phyloP scores from a whole-genome alignment of 1,140 invertebrate species.

The Portunus trituberculatus region DNA sequence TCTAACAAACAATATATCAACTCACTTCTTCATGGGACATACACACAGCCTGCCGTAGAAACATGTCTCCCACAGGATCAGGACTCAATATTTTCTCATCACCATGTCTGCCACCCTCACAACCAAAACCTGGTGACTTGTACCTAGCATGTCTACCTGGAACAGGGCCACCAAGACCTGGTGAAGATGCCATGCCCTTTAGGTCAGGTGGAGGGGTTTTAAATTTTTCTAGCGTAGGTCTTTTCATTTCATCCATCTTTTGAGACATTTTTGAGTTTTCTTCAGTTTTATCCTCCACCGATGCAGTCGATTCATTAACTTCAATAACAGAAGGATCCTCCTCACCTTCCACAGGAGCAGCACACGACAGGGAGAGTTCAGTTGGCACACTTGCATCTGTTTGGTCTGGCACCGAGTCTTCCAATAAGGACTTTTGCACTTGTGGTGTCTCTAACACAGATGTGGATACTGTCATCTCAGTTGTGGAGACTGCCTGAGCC shows the following conservation, averaged over 20 bases:
- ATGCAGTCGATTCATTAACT: neutral
- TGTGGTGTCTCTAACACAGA: neutral
- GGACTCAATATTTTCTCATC: conserved; percentile 52
- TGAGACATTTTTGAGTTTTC: neutral
- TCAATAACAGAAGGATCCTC: neutral
- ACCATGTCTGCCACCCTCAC: conserved; percentile 23
- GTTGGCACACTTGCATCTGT: too few relatives aligned
- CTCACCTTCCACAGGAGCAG: neutral
- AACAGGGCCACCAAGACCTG: neutral
- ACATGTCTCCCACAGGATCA: conserved; percentile 68
- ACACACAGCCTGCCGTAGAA: conserved; percentile 57
- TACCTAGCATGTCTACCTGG: conserved; percentile 34
- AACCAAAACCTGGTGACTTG: conserved; percentile 47
- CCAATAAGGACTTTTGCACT: neutral
- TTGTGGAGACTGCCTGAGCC: conserved; percentile 43
- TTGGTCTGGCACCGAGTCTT: neutral
- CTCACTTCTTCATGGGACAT: conserved; percentile 68
- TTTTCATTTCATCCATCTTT: neutral
- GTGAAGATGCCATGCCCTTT: conserved; percentile 34
- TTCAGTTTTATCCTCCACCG: neutral
- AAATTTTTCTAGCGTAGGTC: neutral
- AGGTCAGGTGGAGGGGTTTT: neutral
- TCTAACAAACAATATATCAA: neutral
- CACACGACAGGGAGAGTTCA: conserved; percentile 46
- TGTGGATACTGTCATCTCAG: conserved; percentile 36